Percentiles rank a stretch among this genome's conserved stretches.
phyloP scores from a whole-genome alignment of 2,888 invertebrate genomes.

The Subacronicta megacephala region DNA sequence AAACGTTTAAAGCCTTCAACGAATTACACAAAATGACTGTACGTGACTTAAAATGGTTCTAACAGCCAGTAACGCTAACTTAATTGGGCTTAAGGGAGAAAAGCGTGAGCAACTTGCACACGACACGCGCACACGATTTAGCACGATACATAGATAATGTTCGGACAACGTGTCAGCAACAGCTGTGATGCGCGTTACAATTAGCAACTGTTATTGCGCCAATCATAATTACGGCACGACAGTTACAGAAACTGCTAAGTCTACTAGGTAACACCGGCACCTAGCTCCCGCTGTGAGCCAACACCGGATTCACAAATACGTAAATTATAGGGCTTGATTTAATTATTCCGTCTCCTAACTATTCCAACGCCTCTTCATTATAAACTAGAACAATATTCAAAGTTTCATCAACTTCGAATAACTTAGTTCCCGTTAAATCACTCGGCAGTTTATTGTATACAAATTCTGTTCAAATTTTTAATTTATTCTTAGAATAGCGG shows the following conservation, averaged over 20 bases:
- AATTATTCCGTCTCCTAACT: conserved; percentile 12
- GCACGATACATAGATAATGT: no score
- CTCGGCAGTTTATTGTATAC: no score
- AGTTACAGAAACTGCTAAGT: conserved; percentile 34
- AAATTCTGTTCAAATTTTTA: no score
- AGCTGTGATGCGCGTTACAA: conserved; percentile 16
- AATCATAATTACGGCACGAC: conserved; percentile 32
- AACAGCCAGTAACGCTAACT: conserved; percentile 18
- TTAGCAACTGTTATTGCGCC: conserved; percentile 32
- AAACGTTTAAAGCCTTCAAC: background rate
- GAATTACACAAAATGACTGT: background rate
- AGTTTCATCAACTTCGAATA: no score
- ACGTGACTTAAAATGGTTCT: conserved; percentile 20
- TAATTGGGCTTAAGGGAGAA: conserved; percentile 31
- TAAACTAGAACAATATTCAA: background rate
- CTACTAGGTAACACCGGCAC: conserved; percentile 30
- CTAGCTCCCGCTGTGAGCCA: conserved; percentile 35
- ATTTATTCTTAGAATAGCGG: no score
- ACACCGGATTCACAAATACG: conserved; percentile 39
- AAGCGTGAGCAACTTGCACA: conserved; percentile 35
- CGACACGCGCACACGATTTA: conserved; percentile 28
- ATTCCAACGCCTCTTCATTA: conserved; percentile 13
- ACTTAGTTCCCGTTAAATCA: no score
- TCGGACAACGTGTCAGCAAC: conserved; percentile 15
- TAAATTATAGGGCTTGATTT: conserved; percentile 26